A percentile compares a stretch with the other conserved stretches of the same genome.
Evolutionary conservation across 2,113 vertebrate genomes (phyloP).

Genomic region (Eclectus roratus): DNA sequence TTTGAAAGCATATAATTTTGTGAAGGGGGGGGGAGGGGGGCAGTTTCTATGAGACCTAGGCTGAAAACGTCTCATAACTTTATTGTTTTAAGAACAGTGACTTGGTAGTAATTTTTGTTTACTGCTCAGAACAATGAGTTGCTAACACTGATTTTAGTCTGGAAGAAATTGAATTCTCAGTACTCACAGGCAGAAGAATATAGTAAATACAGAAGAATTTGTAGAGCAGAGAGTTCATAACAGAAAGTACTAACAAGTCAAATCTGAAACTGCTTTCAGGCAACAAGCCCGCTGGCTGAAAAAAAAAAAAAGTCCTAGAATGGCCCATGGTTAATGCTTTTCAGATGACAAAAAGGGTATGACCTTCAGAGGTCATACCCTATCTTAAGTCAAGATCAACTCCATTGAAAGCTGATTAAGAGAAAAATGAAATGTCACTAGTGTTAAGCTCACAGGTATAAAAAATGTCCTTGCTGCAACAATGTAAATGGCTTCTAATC

Average conservation of each 20-base stretch:
- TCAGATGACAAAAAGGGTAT: slow-evolving; percentile 52
- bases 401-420: slow-evolving; percentile 39
- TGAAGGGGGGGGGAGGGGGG: neutral
- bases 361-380: slow-evolving; percentile 54
- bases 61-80: neutral
- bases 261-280: neutral
- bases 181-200: neutral
- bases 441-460: slow-evolving; percentile 34
- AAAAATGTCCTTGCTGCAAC: slow-evolving; percentile 3
- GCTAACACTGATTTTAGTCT: neutral
- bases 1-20: neutral
- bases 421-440: slow-evolving; percentile 49
- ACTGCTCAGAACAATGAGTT: neutral
- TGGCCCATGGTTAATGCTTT: slow-evolving; percentile 25
- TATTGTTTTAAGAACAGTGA: neutral
- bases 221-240: neutral
- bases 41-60: neutral
- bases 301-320: neutral
- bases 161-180: neutral
- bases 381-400: slow-evolving; percentile 60
- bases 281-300: neutral
- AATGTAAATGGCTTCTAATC: neutral
- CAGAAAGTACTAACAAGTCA: neutral
- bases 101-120: neutral
- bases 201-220: neutral